Evolutionary conservation across 2,797 vertebrate species (phyloP).

Genomic region (Bufotes viridis): DNA sequence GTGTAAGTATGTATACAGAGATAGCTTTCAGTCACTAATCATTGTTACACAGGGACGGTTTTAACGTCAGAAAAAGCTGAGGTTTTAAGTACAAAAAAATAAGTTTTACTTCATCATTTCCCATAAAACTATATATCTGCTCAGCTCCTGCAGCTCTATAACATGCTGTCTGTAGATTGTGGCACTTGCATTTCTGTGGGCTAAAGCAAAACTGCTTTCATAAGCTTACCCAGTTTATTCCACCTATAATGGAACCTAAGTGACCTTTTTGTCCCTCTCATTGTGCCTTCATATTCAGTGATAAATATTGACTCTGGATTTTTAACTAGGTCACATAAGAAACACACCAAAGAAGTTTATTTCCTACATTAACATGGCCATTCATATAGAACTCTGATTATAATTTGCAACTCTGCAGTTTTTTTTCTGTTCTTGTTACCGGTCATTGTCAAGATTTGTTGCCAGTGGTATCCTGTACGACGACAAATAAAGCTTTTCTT

Average conservation of each 20-base stretch:
- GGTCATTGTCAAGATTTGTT: background rate
- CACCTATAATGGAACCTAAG: constrained; percentile 40
- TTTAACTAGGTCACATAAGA: background rate
- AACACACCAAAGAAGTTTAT: constrained; percentile 18
- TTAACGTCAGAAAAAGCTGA: too few species aligned
- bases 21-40: too few species aligned
- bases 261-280: constrained; percentile 43
- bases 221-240: background rate
- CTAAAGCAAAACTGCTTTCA: constrained; percentile 9
- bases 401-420: constrained; percentile 19
- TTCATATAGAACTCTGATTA: constrained; percentile 1
- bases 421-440: constrained; percentile 9
- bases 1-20: too few species aligned
- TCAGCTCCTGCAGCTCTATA: too few species aligned
- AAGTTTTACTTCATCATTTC: too few species aligned
- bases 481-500: constrained; percentile 51
- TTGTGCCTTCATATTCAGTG: constrained; percentile 48
- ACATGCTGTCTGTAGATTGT: background rate
- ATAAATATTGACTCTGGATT: background rate
- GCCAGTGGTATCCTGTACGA: constrained; percentile 24
- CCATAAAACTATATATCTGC: too few species aligned
- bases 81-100: too few species aligned
- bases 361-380: constrained; percentile 5
- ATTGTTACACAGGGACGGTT: too few species aligned
- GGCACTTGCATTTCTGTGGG: background rate